Evolutionary conservation across 2,888 invertebrate species (phyloP), one percentile per base, ranked within the genome.

Genomic region (Hirtodrosophila histrioides): DNA sequence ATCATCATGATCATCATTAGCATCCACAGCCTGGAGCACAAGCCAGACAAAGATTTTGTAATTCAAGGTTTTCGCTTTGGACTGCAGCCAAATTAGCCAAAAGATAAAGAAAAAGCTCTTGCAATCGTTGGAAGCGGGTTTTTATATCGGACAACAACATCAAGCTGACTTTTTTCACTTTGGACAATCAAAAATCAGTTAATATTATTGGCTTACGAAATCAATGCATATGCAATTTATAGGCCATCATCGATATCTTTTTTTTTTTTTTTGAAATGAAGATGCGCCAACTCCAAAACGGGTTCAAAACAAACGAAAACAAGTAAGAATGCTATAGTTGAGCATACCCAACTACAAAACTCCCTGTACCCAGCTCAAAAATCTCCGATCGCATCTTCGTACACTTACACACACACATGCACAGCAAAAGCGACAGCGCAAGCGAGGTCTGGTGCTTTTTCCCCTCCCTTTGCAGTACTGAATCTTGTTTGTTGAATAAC

Each of bases 51-150:
- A 71, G 75, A 86, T 84, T 86, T 83, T 85, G 73, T 78, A 86
- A 86, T 84, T 86, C 83, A 86, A 83, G 87, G 82, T 86, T 82
- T 82, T 69, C 56, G 39, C 43, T 57, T 53, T 24, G 29, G 44
- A 78, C 68, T 78, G 84, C 77, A 79, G 62, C 50, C 75, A 81
- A 74, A 78, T 68, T 64, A 40, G 68, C 63, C 40, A 55, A 56
- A 55, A 49, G 5, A 27, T 4, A 27, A 27, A 27, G 40, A 50
- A 51, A 61, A 61, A 58, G 56, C 44, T 63, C 53, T 39, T 61
- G 60, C 64, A 56, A 60, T 64, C 60, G n/a, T 7, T 9, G 35
- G 37, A 50, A 11, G 8, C 27, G 37, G 39, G 17, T 23, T 54
- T 48, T n/a, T 17, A 17, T 17, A 1, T 17, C 17, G 17, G 17